Percentiles rank a stretch among this genome's conserved stretches.
These are phyloP conservation scores for Isichthys henryi DNA, from an alignment of 2,113 vertebrate genomes.

Conservation along the genomic window DNA sequence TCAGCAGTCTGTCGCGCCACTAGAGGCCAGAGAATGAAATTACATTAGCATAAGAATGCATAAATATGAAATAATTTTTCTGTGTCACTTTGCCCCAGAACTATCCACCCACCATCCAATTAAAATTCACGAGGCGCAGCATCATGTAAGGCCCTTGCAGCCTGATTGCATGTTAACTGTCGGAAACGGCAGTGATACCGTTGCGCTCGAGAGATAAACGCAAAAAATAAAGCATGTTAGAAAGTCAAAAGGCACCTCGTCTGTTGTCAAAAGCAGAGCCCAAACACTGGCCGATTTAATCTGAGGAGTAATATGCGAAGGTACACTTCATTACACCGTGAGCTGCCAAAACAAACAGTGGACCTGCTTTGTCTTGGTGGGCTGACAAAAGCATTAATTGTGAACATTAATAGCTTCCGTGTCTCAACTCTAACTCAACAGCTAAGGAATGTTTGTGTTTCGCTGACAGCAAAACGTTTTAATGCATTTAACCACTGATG, in stretches of 20 bases:
- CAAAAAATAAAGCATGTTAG: constrained; percentile 18
- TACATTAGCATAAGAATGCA: constrained; percentile 24
- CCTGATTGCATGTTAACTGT: neutral
- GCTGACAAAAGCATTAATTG: constrained; percentile 26
- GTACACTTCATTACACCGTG: constrained; percentile 21
- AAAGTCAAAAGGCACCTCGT: constrained; percentile 32
- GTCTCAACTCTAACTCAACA: neutral
- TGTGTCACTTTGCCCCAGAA: constrained; percentile 1
- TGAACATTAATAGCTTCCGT: constrained; percentile 18
- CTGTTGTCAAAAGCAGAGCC: constrained; percentile 24
- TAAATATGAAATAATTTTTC: constrained; percentile 13
- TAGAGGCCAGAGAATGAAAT: constrained; percentile 34
- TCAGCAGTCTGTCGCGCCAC: neutral
- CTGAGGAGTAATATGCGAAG: constrained; percentile 24
- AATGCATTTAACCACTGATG: neutral
- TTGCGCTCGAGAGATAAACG: neutral
- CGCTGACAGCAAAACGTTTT: constrained; percentile 7
- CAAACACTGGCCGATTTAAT: neutral
- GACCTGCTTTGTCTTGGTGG: constrained; percentile 10
- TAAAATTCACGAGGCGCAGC: constrained; percentile 45
- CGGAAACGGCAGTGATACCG: neutral
- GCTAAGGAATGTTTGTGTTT: constrained; percentile 26
- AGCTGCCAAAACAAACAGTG: constrained; percentile 27
- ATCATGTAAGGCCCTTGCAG: constrained; percentile 40
- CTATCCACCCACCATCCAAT: constrained; percentile 34